Evolutionary conservation across 2,888 invertebrate genomes (phyloP), one percentile per base, ranked within the genome.

Genomic region (Hydropsyche betteni): DNA sequence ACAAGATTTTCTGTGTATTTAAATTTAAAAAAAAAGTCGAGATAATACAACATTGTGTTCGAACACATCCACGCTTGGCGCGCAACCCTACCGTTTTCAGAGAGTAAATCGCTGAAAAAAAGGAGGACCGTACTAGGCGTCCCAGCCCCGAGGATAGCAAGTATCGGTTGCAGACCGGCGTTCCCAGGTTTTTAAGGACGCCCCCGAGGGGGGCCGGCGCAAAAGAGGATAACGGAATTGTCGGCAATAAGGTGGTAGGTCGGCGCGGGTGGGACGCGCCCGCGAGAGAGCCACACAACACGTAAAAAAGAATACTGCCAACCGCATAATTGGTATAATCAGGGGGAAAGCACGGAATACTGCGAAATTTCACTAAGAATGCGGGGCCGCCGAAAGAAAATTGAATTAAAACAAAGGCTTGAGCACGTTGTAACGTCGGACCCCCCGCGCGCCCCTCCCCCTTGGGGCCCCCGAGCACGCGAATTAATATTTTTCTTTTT

Each of bases 311-410:
- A 76, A 78, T 76, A 78, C 77, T 71, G 74, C 74, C 75, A 73
- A 76, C 78, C 78, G 77, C 77, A 75, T 79, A 79, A 79, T 79
- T 79, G 79, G 79, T 78, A 79, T 79, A 79, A 79, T 79, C 79
- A 78, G 79, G 74, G 74, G 77, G 77, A 68, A 68, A 75, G 76
- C 77, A 77, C 77, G 77, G 75, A 78, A 73, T 50, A 75, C 76
- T 74, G 76, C 74, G 78, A 76, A 76, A 77, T 76, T 77, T 77
- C 52, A 69, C 77, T 76, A 72, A 79, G 78, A 78, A 75, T 75
- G 76, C 76, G 76, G 75, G 76, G 75, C 68, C 52, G 72, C 72
- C 72, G 72, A 76, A 77, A 77, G 77, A 77, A 78, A 78, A 78
- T 79, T 79, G 76, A 79, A 79, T 79, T 79, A 79, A 79, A 76